These are phyloP conservation scores for Ophioderma brevispina DNA, from an alignment of 35 echinoderm and acorn worm genomes.

Conservation along the genomic window DNA sequence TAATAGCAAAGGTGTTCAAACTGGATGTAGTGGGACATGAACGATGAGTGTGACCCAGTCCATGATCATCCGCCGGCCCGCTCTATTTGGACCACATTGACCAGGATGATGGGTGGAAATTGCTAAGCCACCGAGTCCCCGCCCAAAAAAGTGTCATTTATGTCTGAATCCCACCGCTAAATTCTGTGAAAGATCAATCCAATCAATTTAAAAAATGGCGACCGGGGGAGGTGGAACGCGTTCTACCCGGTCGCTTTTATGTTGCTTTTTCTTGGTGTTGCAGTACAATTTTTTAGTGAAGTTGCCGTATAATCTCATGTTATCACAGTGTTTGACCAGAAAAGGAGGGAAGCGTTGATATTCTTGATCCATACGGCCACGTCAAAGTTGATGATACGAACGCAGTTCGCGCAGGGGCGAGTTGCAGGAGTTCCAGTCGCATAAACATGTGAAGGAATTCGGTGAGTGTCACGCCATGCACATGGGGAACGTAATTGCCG, in stretches of 20 bases:
- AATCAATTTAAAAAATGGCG: slow-evolving; percentile 24
- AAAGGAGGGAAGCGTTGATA: background rate
- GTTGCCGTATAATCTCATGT: background rate
- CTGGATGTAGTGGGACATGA: no score
- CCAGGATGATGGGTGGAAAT: no score
- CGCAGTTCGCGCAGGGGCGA: slow-evolving; percentile 11
- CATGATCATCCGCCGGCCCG: no score
- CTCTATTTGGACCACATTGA: no score
- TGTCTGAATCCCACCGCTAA: no score
- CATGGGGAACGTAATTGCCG: no score
- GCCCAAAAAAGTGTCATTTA: no score
- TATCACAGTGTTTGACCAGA: background rate
- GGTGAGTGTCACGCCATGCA: no score
- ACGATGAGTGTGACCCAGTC: no score
- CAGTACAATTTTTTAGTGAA: slow-evolving; percentile 24
- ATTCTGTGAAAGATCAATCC: no score
- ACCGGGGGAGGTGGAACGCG: slow-evolving; percentile 9
- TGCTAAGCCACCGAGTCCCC: no score
- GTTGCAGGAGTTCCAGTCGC: slow-evolving; percentile 24
- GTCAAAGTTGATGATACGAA: slow-evolving; percentile 44
- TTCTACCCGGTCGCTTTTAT: slow-evolving; percentile 27
- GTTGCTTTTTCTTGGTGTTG: slow-evolving; percentile 35
- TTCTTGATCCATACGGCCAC: slow-evolving; percentile 38
- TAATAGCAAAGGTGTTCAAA: no score
- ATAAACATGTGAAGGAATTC: slow-evolving; percentile 38